Evolutionary conservation across 2,888 invertebrate species (phyloP).

Genomic region (Drosophila setosimentum): DNA sequence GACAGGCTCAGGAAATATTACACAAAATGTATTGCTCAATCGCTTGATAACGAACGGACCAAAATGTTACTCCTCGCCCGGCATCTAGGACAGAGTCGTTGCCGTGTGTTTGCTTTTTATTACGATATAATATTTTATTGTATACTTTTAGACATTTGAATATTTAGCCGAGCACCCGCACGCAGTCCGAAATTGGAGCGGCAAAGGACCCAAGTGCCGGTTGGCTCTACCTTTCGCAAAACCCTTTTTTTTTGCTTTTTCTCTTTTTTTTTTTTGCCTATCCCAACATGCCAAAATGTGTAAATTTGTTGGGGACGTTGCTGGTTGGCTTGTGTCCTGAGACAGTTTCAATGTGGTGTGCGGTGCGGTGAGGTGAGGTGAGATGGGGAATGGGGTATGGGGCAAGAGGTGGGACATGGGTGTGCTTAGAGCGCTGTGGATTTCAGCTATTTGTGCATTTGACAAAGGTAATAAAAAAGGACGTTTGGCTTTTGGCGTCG

Average conservation of each 20-base stretch:
- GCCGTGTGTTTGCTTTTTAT: conserved; percentile 70
- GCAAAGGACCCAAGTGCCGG: conserved; percentile 20
- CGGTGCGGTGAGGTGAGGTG: not conserved
- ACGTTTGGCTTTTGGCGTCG: conserved; percentile 71
- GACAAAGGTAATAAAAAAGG: conserved; percentile 80
- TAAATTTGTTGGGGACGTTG: conserved; percentile 76
- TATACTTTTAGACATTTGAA: conserved; percentile 76
- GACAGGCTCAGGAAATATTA: conserved; percentile 62
- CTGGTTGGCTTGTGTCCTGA: conserved; percentile 53
- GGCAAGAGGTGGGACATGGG: not conserved
- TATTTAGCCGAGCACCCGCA: conserved; percentile 52
- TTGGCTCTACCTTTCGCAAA: conserved; percentile 45
- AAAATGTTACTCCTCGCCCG: not conserved
- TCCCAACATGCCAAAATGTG: conserved; percentile 64
- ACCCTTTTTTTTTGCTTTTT: conserved; percentile 57
- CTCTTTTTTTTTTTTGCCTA: not conserved
- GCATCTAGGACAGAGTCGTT: conserved; percentile 19
- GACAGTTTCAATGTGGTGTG: conserved; percentile 35
- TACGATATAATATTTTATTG: conserved; percentile 80
- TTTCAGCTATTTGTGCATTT: conserved; percentile 80
- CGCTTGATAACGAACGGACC: conserved; percentile 55
- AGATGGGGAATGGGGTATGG: not conserved
- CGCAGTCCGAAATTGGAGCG: conserved; percentile 17
- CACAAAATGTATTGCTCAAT: conserved; percentile 73
- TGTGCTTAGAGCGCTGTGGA: conserved; percentile 53